Percentiles rank a stretch among this genome's conserved stretches.
Conservation (phyloP, 2,797 vertebrate genomes). For the Macroramphosus scolopax region DNA sequence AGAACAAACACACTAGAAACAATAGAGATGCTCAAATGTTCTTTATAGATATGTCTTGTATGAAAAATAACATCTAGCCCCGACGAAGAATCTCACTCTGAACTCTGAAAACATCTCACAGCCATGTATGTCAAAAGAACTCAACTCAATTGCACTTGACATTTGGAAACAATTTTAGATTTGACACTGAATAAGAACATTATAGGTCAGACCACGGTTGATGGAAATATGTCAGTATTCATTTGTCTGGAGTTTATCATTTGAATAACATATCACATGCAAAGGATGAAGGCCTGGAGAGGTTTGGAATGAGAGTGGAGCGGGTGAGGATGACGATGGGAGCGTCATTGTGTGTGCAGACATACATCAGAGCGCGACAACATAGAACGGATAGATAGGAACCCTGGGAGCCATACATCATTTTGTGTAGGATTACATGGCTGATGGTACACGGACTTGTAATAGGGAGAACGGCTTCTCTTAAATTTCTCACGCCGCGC, state of each 20-base stretch:
- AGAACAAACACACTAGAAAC: constrained; percentile 62
- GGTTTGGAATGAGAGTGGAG: too few species aligned
- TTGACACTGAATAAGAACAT: constrained; percentile 15
- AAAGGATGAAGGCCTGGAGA: too few species aligned
- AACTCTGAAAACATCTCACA: constrained; percentile 18
- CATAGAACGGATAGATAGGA: too few species aligned
- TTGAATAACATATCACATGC: too few species aligned
- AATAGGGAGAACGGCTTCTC: too few species aligned
- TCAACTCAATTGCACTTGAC: constrained; percentile 30
- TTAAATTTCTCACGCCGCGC: too few species aligned
- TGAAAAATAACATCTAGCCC: constrained; percentile 36
- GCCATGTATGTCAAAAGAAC: constrained; percentile 27
- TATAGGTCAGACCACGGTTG: constrained; percentile 13
- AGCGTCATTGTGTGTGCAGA: too few species aligned
- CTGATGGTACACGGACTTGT: too few species aligned
- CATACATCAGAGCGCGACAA: too few species aligned
- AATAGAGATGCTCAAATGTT: constrained; percentile 55
- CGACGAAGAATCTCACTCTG: constrained; percentile 28
- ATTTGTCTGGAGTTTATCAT: constrained; percentile 22
- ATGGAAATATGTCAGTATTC: constrained; percentile 28
- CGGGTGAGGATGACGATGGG: too few species aligned
- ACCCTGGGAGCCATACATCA: too few species aligned
- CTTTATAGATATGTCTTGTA: constrained; percentile 39
- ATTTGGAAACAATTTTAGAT: constrained; percentile 27
- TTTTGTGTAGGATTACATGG: too few species aligned